Conservation (phyloP, 1,140 invertebrate species). For the Acromyrmex charruanus region DNA sequence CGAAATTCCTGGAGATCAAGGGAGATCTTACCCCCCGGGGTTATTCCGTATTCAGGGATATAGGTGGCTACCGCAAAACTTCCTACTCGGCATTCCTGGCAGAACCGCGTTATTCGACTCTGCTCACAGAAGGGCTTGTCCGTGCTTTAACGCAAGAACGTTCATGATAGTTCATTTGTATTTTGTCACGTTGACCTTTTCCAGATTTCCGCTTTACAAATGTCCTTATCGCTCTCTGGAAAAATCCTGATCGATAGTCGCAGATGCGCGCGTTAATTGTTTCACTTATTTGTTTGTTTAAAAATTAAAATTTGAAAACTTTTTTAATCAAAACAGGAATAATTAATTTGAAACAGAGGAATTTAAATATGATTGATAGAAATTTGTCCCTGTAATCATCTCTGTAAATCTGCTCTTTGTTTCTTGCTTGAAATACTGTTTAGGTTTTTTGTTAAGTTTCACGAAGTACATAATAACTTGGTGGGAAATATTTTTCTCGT, state of each 20-base stretch:
- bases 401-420: background rate
- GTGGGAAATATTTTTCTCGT: background rate
- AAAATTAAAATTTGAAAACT: background rate
- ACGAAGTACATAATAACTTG: background rate
- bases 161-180: conserved; percentile 68
- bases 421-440: background rate
- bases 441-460: background rate
- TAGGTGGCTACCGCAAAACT: conserved; percentile 78
- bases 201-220: conserved; percentile 71
- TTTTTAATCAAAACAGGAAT: too few species aligned
- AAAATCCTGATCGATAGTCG: conserved; percentile 11
- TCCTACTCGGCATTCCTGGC: conserved; percentile 81
- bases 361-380: background rate
- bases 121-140: conserved; percentile 75
- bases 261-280: background rate
- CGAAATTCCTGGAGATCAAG: conserved; percentile 80
- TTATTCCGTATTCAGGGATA: conserved; percentile 83
- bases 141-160: conserved; percentile 74
- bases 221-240: background rate
- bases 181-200: conserved; percentile 71
- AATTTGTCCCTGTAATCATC: background rate
- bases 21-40: conserved; percentile 76
- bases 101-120: conserved; percentile 79
- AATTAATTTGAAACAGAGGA: background rate
- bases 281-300: conserved; percentile 1